These are phyloP conservation scores for Drosophila tristis DNA, from an alignment of 1,140 invertebrate genomes.

Conservation along the genomic window DNA sequence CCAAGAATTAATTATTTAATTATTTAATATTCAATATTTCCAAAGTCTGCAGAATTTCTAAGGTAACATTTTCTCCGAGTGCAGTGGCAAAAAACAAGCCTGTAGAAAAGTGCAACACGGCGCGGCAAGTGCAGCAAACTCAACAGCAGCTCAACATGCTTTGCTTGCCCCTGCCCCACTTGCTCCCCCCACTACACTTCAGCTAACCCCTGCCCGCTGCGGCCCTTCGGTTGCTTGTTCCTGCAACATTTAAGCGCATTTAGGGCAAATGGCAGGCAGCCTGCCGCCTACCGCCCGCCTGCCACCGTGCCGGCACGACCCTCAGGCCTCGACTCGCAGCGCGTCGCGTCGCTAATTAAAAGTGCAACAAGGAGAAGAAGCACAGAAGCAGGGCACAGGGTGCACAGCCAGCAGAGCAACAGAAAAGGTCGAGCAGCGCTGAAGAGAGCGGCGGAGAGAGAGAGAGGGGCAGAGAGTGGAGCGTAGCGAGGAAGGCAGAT, in stretches of 20 bases:
- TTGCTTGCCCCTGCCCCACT: constrained; percentile 13
- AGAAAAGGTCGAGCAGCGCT: constrained; percentile 9
- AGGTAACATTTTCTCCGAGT: no score
- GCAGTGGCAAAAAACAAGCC: constrained; percentile 17
- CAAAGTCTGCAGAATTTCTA: no score
- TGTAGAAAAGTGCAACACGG: constrained; percentile 42
- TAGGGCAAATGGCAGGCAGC: constrained; percentile 67
- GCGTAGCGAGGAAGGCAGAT: no score
- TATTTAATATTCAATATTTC: no score
- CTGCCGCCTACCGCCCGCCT: neutral
- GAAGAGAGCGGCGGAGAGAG: neutral
- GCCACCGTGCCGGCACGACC: constrained; percentile 1
- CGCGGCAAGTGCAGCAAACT: constrained; percentile 46
- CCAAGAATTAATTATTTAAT: no score
- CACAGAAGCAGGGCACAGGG: constrained; percentile 2
- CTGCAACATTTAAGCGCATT: constrained; percentile 74
- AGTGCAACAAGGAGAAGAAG: constrained; percentile 70
- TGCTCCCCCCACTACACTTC: constrained; percentile 6
- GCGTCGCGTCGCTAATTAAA: constrained; percentile 77
- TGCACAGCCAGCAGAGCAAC: neutral
- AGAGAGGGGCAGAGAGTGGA: neutral
- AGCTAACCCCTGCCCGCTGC: constrained; percentile 13
- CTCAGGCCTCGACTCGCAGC: constrained; percentile 6
- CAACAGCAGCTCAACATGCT: neutral
- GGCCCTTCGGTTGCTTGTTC: constrained; percentile 23